Evolutionary conservation across 2,113 vertebrate genomes (phyloP).

Genomic region (Salminus brasiliensis): DNA sequence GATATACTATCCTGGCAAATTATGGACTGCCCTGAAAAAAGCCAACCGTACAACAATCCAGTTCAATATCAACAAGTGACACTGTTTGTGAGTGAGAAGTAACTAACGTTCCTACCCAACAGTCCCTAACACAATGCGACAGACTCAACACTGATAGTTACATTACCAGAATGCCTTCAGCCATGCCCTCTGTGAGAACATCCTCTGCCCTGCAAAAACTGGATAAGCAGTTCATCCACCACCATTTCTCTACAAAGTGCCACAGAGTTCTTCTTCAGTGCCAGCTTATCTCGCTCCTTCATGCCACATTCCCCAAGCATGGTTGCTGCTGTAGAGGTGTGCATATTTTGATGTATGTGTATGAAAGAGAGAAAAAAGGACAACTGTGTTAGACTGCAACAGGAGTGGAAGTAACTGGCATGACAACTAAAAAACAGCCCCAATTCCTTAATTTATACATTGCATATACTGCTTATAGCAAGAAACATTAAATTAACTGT

Average conservation of each 20-base stretch:
- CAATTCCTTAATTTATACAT: no score
- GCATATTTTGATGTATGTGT: background rate
- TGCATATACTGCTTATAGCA: no score
- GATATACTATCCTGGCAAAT: background rate
- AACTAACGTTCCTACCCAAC: background rate
- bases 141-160: background rate
- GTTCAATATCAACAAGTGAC: background rate
- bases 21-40: background rate
- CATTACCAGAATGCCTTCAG: conserved; percentile 74
- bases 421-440: no score
- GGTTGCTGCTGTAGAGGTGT: conserved; percentile 33
- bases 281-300: conserved; percentile 62
- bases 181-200: conserved; percentile 76
- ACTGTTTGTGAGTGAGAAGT: background rate
- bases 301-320: conserved; percentile 75
- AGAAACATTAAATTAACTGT: no score
- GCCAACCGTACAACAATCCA: background rate
- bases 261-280: conserved; percentile 62
- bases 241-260: conserved; percentile 71
- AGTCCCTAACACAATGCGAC: background rate
- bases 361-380: background rate
- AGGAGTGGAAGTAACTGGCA: background rate
- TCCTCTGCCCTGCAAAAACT: conserved; percentile 67
- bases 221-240: conserved; percentile 75
- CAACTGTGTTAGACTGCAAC: background rate